Conservation (phyloP, 2,888 invertebrate species). For the Gryllus longicercus region DNA sequence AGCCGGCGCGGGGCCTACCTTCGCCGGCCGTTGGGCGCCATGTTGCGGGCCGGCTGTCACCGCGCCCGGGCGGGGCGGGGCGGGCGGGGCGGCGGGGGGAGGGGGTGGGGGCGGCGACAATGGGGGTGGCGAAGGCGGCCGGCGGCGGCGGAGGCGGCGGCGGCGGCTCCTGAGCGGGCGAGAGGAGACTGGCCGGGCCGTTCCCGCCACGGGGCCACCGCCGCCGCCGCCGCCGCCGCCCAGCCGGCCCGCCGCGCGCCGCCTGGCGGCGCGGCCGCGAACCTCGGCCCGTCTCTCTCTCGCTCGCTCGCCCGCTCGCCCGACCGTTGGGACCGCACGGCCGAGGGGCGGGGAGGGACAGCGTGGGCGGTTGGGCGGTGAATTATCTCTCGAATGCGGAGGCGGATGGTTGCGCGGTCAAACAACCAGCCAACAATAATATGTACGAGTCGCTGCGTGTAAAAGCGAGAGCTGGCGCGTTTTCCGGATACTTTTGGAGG, state of each 20-base stretch:
- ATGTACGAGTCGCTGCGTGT: too few species aligned
- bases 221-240: conserved; percentile 49
- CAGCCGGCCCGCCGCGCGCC: background rate
- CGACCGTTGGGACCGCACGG: too few species aligned
- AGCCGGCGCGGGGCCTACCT: background rate
- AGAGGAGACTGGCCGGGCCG: background rate
- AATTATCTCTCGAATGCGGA: too few species aligned
- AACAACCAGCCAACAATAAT: too few species aligned
- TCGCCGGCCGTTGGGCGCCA: background rate
- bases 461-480: too few species aligned
- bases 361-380: too few species aligned
- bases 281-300: background rate
- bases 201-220: conserved; percentile 54
- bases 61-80: background rate
- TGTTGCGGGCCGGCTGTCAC: background rate
- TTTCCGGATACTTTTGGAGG: too few species aligned
- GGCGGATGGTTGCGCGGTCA: too few species aligned
- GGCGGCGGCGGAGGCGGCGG: background rate
- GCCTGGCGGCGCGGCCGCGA: background rate
- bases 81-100: background rate
- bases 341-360: too few species aligned
- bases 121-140: conserved; percentile 5
- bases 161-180: background rate
- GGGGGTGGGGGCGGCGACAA: background rate
- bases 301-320: background rate